Evolutionary conservation across 2,113 vertebrate species (phyloP).

Genomic region (Melanocharis versteri): DNA sequence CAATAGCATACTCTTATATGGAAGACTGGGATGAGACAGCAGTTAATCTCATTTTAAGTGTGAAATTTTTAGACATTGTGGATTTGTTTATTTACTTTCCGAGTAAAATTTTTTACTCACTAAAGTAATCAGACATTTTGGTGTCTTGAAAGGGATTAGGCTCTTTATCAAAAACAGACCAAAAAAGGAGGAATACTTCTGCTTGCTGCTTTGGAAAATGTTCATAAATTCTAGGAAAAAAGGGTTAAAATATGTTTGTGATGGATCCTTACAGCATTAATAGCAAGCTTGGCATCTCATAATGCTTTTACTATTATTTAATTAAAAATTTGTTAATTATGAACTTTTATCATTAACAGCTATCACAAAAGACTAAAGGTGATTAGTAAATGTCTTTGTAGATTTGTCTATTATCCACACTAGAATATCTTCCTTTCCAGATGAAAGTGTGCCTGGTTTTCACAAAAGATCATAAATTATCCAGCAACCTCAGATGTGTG

Average conservation of each 20-base stretch:
- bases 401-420: not conserved
- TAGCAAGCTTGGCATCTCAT: not conserved
- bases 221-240: not conserved
- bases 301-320: not conserved
- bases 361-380: not conserved
- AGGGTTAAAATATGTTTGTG: not conserved
- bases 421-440: not conserved
- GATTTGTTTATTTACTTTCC: not conserved
- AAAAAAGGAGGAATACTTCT: not conserved
- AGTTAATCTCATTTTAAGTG: not conserved
- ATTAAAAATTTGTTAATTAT: not conserved
- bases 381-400: not conserved
- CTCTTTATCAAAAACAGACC: not conserved
- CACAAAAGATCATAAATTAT: conserved; percentile 9
- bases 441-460: not conserved
- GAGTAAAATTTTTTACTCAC: not conserved
- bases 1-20: not conserved
- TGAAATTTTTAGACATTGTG: not conserved
- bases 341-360: not conserved
- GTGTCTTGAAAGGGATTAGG: not conserved
- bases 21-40: not conserved
- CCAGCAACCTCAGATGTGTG: not conserved
- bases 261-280: not conserved
- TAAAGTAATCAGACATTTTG: not conserved
- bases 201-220: not conserved